Evolutionary conservation across 2,797 vertebrate species (phyloP).

Genomic region (Phataginus tetradactyla): DNA sequence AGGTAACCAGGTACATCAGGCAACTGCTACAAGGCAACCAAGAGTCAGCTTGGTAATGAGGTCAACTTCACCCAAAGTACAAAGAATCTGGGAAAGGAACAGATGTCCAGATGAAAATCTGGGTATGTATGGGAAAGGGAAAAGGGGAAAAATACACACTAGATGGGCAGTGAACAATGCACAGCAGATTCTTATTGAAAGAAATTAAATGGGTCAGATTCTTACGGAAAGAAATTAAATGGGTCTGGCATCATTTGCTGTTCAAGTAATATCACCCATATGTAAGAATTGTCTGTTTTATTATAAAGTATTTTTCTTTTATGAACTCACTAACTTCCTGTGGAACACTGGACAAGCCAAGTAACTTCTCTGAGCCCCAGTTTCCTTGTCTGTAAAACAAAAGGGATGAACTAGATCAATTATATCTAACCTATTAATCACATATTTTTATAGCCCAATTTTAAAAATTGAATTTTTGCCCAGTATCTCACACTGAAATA

Average conservation of each 20-base stretch:
- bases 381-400: conserved; percentile 65
- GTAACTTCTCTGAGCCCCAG: conserved; percentile 66
- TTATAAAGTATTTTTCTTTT: conserved; percentile 25
- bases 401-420: conserved; percentile 51
- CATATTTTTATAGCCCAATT: conserved; percentile 24
- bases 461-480: conserved; percentile 3
- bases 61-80: background rate
- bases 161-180: background rate
- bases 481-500: conserved; percentile 41
- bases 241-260: background rate
- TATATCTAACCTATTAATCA: conserved; percentile 58
- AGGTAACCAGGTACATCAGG: background rate
- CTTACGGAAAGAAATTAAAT: background rate
- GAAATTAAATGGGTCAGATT: background rate
- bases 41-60: background rate
- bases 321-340: conserved; percentile 66
- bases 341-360: conserved; percentile 63
- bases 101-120: background rate
- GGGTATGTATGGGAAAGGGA: background rate
- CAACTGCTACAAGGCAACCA: background rate
- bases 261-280: conserved; percentile 23
- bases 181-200: background rate
- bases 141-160: background rate
- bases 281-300: background rate
- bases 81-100: background rate